Percentiles rank a stretch among this genome's conserved stretches.
phyloP scores from a whole-genome alignment of 2,888 invertebrate genomes.

The Cyclophora albipunctata region DNA sequence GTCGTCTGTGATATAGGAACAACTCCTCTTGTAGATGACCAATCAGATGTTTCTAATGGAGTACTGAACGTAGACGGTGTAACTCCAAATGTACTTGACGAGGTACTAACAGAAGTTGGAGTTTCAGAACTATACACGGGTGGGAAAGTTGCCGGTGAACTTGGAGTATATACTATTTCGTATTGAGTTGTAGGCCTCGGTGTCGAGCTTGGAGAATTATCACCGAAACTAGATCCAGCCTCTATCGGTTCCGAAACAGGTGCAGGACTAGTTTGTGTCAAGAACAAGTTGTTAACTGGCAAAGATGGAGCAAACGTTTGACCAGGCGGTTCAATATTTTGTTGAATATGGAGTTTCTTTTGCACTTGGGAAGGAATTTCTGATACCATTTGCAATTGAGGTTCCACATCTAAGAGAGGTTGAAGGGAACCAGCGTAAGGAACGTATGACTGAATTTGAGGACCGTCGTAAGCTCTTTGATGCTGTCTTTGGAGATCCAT shows the following conservation, averaged over 20 bases:
- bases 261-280: conserved; percentile 3
- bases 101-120: conserved; percentile 2
- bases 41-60: background rate
- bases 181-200: background rate
- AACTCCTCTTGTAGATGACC: background rate
- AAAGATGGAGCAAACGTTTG: conserved; percentile 2
- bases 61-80: background rate
- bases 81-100: conserved; percentile 1
- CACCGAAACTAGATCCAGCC: background rate
- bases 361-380: conserved; percentile 3
- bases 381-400: conserved; percentile 3
- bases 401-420: background rate
- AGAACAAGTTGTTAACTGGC: conserved; percentile 1
- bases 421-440: background rate
- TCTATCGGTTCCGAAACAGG: no score
- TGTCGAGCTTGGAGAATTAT: background rate
- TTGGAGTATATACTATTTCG: conserved; percentile 1
- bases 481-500: conserved; percentile 1
- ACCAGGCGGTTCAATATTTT: background rate
- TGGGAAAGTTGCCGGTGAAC: background rate
- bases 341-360: conserved; percentile 1
- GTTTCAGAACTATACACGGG: conserved; percentile 3
- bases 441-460: background rate
- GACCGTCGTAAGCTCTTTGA: background rate
- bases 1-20: background rate